Evolutionary conservation across 1,140 invertebrate species (phyloP).

Genomic region (Tribolium castaneum): DNA sequence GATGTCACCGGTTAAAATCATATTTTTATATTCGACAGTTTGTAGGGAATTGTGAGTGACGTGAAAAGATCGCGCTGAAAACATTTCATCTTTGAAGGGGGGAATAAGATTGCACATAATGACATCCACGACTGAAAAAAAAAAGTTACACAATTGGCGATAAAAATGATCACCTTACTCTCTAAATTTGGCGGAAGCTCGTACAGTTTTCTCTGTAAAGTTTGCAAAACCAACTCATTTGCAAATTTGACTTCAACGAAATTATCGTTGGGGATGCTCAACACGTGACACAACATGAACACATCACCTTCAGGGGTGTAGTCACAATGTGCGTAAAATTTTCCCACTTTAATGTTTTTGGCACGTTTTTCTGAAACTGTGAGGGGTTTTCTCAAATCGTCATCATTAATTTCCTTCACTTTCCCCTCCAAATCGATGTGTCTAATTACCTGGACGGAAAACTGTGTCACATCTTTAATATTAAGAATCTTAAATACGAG

Average conservation of each 20-base stretch:
- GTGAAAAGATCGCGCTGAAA: constrained; percentile 38
- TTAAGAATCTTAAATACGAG: constrained; percentile 57
- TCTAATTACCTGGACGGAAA: constrained; percentile 52
- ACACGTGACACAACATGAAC: not conserved
- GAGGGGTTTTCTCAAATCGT: not conserved
- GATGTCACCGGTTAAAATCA: constrained; percentile 46
- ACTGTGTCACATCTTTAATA: constrained; percentile 48
- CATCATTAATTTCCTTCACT: constrained; percentile 39
- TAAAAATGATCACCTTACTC: not conserved
- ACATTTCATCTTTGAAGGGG: constrained; percentile 51
- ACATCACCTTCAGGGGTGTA: not conserved
- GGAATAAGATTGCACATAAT: constrained; percentile 56
- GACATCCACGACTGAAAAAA: constrained; percentile 52
- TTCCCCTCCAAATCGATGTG: constrained; percentile 50
- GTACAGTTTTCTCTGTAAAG: not conserved
- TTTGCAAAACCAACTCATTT: not conserved
- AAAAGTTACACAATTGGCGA: not conserved
- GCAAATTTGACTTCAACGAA: not conserved
- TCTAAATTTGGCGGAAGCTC: not conserved
- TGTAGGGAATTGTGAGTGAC: constrained; percentile 25
- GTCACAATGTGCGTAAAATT: constrained; percentile 1
- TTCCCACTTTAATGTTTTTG: not conserved
- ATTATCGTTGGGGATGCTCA: not conserved
- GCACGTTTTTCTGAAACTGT: not conserved
- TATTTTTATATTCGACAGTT: constrained; percentile 35